Base-by-base conservation (phyloP, 2,113 vertebrate genomes). In the Pachyramphus minor region DNA sequence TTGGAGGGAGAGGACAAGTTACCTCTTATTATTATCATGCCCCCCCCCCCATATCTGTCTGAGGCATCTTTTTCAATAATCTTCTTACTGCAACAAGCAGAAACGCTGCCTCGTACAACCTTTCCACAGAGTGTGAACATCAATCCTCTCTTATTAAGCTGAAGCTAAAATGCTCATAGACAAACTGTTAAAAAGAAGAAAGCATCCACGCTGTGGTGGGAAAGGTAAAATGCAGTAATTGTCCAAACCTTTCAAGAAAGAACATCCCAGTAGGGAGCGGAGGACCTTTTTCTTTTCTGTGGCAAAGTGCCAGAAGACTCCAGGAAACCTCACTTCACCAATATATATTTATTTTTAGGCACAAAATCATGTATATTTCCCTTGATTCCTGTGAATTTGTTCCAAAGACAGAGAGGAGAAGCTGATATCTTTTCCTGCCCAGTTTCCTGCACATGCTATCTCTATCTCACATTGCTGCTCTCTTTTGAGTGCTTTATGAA, bases 141-240 rank as follows among this genome's bases (percentile, higher is more conserved):
- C 95, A 95, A 75, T 96, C 89, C 74, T 91, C 49, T 96, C 83
- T 75, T 95, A 95, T 89, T 97, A 97, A 95, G 72, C 80, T 95
- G 91, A 78, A 95, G 87, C 85, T 95, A 91, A 96, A 97, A 95
- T 79, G 68, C 85, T 97, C 92, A 69, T 93, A 90, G 91, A 92
- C 83, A 93, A 87, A 89, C 63, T 78, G 89, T 87, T 96, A 85
- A 81, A 81, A 96, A 91, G 85, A 94, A 87, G 82, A 95, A 96
- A 96, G 89, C 91, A 92, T 93, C 85, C 84, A 93, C 2, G 6
- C 77, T 87, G 91, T 45, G 71, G 96, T 76, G 49, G 45, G 47
- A 96, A 96, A 90, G 71, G 92, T 91, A 96, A 92, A 96, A 95
- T 63, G 83, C 53, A 72, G 87, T 96, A 96, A 97, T 96, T 97